Conservation (phyloP, 2,888 invertebrate genomes). For the Gandaritis pyraliata region DNA sequence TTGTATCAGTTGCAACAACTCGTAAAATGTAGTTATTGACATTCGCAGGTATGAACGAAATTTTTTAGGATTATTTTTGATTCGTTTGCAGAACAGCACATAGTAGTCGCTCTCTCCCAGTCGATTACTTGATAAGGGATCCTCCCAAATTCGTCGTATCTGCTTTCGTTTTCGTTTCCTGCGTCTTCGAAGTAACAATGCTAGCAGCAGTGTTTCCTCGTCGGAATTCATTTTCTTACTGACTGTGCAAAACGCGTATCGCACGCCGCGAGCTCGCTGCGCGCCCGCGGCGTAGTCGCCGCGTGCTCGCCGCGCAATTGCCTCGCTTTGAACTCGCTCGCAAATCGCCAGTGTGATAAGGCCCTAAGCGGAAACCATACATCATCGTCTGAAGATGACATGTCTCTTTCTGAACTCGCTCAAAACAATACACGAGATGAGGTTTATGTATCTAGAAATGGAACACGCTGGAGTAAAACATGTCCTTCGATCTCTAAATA, state of each 20-base stretch:
- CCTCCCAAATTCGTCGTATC: slow-evolving; percentile 21
- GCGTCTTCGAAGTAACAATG: slow-evolving; percentile 28
- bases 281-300: too few relatives aligned
- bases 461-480: too few relatives aligned
- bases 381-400: too few relatives aligned
- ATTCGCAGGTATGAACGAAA: slow-evolving; percentile 1
- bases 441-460: too few relatives aligned
- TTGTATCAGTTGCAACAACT: neutral
- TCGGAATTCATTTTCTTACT: slow-evolving; percentile 9
- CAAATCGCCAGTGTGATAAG: too few relatives aligned
- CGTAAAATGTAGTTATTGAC: neutral
- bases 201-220: slow-evolving; percentile 17
- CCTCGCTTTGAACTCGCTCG: too few relatives aligned
- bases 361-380: too few relatives aligned
- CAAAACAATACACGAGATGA: too few relatives aligned
- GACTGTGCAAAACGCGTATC: neutral
- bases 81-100: slow-evolving; percentile 7
- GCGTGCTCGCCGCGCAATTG: too few relatives aligned
- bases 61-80: slow-evolving; percentile 9
- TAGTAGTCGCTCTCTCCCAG: slow-evolving; percentile 34
- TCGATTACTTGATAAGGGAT: slow-evolving; percentile 37
- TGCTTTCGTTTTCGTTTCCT: slow-evolving; percentile 27
- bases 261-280: neutral
- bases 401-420: too few relatives aligned
- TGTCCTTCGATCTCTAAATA: too few relatives aligned